Evolutionary conservation across 1,140 invertebrate species (phyloP).

Genomic region (Drosophila funebris): DNA sequence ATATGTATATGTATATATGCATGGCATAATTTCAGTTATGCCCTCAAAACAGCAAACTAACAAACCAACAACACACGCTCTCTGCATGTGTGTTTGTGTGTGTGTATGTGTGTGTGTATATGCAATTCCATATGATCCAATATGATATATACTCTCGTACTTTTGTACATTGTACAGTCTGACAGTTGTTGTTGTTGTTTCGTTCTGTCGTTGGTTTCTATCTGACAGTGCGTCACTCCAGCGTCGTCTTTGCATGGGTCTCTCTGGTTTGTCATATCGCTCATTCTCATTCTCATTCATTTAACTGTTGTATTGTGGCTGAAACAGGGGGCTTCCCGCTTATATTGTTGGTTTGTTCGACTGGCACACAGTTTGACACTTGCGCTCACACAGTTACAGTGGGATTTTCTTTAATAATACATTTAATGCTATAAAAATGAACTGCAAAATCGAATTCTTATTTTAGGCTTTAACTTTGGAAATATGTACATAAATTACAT

Average conservation of each 20-base stretch:
- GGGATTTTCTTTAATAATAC: no score
- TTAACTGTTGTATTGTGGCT: not conserved
- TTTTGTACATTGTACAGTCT: not conserved
- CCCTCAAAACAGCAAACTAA: slow-evolving; percentile 7
- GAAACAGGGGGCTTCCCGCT: not conserved
- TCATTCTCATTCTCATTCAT: slow-evolving; percentile 2
- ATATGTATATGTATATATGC: not conserved
- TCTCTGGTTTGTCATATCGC: slow-evolving; percentile 1
- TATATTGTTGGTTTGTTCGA: not conserved
- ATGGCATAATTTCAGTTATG: slow-evolving; percentile 42
- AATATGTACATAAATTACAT: no score
- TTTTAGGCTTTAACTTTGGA: no score
- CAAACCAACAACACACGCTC: not conserved
- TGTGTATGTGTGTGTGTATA: not conserved
- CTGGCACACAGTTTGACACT: slow-evolving; percentile 4
- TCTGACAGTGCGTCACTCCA: slow-evolving; percentile 30
- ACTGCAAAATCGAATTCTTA: no score
- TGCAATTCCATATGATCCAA: slow-evolving; percentile 18
- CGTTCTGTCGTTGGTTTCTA: slow-evolving; percentile 1
- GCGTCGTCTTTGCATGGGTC: not conserved
- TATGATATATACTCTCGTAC: slow-evolving; percentile 1
- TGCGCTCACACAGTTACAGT: not conserved
- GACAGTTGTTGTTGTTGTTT: slow-evolving; percentile 3
- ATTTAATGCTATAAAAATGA: no score
- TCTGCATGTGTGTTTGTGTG: not conserved